Percentiles rank a stretch among this genome's conserved stretches.
These are phyloP conservation scores for Haemorhous mexicanus DNA, from an alignment of 2,113 vertebrate genomes.

Conservation along the genomic window DNA sequence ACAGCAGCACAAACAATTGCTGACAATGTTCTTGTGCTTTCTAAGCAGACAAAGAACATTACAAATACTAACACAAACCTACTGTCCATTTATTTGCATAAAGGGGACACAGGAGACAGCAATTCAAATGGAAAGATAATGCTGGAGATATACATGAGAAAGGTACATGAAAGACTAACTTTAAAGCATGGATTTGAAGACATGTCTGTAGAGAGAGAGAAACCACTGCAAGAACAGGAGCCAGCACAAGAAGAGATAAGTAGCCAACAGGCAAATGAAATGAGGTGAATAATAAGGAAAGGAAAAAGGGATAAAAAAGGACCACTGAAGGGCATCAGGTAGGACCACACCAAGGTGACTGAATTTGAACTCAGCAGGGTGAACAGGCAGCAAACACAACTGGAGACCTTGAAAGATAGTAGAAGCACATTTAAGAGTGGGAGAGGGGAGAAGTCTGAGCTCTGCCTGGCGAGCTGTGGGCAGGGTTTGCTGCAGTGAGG, in stretches of 20 bases:
- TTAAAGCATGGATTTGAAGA: background rate
- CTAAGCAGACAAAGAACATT: background rate
- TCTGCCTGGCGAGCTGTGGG: background rate
- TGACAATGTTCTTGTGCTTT: background rate
- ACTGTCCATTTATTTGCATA: background rate
- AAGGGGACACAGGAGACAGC: background rate
- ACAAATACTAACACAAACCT: background rate
- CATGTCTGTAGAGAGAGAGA: background rate
- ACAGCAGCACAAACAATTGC: background rate
- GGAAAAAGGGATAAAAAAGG: background rate
- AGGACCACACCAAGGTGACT: background rate
- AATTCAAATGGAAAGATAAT: background rate
- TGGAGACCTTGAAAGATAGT: background rate
- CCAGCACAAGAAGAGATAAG: background rate
- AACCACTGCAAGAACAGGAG: background rate
- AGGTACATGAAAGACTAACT: background rate
- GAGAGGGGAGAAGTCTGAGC: background rate
- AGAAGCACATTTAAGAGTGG: rapidly evolving
- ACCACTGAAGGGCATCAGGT: background rate
- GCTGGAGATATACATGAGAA: background rate
- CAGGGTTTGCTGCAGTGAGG: background rate
- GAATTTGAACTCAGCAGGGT: background rate
- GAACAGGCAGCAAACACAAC: background rate
- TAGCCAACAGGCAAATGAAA: background rate
- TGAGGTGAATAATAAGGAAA: background rate